phyloP scores from a whole-genome alignment of 1,140 invertebrate genomes.

The Drosophila burlai region DNA sequence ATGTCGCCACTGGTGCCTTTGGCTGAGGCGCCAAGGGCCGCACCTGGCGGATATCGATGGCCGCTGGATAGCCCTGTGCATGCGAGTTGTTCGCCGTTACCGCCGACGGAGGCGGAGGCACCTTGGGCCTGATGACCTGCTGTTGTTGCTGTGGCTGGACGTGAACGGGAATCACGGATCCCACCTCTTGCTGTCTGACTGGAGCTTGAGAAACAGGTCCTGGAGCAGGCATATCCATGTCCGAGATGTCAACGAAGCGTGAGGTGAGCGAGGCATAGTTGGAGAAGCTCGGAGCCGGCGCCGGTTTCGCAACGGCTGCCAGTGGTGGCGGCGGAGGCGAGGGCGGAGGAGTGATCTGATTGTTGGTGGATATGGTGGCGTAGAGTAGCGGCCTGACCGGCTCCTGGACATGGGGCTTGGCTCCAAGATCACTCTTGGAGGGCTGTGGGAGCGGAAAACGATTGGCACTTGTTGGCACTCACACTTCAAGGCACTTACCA shows the following conservation, averaged over 20 bases:
- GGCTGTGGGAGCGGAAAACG: constrained; percentile 27
- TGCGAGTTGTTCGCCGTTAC: constrained; percentile 57
- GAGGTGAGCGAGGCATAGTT: constrained; percentile 65
- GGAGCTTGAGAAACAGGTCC: background rate
- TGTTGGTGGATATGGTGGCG: constrained; percentile 74
- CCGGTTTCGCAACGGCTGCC: background rate
- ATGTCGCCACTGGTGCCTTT: constrained; percentile 36
- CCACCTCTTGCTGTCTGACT: constrained; percentile 34
- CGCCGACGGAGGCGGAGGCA: constrained; percentile 70
- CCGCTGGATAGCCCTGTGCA: constrained; percentile 42
- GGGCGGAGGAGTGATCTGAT: constrained; percentile 61
- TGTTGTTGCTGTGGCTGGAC: constrained; percentile 28
- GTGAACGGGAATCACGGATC: constrained; percentile 52
- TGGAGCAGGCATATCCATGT: constrained; percentile 44
- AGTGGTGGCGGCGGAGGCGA: constrained; percentile 52
- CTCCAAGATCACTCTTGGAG: constrained; percentile 32
- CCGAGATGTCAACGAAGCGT: constrained; percentile 65
- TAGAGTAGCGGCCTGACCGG: constrained; percentile 49
- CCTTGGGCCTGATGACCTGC: constrained; percentile 29
- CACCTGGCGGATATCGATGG: constrained; percentile 49
- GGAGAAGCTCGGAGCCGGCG: constrained; percentile 13
- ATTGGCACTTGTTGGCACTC: background rate
- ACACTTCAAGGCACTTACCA: constrained; percentile 42
- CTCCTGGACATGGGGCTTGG: constrained; percentile 17
- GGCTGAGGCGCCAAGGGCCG: constrained; percentile 2